Base-by-base conservation (phyloP, 2,888 invertebrate genomes). In the Polydrusus tereticollis region DNA sequence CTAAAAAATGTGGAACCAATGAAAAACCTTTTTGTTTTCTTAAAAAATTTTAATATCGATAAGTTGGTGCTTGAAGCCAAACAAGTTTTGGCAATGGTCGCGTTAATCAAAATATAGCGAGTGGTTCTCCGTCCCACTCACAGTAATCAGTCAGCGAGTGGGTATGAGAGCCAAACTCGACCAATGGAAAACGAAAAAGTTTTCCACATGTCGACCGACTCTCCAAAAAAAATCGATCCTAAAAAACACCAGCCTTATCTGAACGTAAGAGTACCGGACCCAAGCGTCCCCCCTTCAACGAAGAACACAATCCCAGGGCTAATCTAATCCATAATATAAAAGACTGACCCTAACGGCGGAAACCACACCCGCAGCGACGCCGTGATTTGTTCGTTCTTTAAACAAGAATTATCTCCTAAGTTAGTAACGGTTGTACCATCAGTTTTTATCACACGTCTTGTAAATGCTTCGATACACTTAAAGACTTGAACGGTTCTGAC, bases 401-500 rank as follows among this genome's bases (percentile, higher is more conserved):
- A 55, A 52, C 6, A 29, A 29, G 52, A 52, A 8, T 52, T 69
- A 69, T 70, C 66, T 70, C 70, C 70, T 73, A 73, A 66, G 21
- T 63, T 43, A 75, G 73, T 76, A 78, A 77, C 77, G 76, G 75
- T 79, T 59, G 69, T 71, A 69, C 77, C 76, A 77, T 76, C 74
- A 79, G 76, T 73, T 72, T 80, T 77, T 84, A 85, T 92, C 91
- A 93, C 90, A 93, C 93, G 87, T 93, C 93, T 87, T 82, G 82
- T 72, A 93, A 88, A 87, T 93, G 92, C 86, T 95, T 96, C 79
- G 94, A 91, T 82, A 91, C 90, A 82, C 90, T 90, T 81, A 94
- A 92, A 79, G 93, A 89, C 87, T 94, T 95, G 87, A 97, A 97
- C 77, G 96, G 96, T 87, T 97, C 98, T 83, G 95, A 96, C 98